Percentiles rank a stretch among this genome's conserved stretches.
These are phyloP conservation scores for Lepus timidus DNA, from an alignment of 2,113 vertebrate genomes.

Conservation along the genomic window DNA sequence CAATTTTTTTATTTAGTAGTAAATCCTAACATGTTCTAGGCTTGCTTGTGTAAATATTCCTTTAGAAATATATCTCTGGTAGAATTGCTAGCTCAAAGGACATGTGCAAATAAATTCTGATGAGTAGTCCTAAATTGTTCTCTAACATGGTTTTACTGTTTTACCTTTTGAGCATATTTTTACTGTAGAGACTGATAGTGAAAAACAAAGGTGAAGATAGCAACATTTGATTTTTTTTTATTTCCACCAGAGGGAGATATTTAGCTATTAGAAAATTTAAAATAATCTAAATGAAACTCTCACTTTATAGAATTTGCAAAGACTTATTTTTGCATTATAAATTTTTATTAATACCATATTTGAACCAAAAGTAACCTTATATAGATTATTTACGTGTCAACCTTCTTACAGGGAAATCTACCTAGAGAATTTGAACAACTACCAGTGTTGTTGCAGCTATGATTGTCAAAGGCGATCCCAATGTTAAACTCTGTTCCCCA, in stretches of 20 bases:
- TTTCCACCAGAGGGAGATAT: conserved; percentile 79
- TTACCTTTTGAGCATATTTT: conserved; percentile 52
- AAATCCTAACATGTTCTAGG: background rate
- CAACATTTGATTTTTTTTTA: background rate
- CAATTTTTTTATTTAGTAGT: background rate
- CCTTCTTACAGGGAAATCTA: background rate
- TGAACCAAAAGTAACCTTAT: background rate
- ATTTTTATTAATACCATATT: conserved; percentile 41
- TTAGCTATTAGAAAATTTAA: conserved; percentile 67
- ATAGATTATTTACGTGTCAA: background rate
- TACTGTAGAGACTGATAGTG: background rate
- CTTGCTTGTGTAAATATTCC: background rate
- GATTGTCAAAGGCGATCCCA: background rate
- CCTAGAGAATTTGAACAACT: background rate
- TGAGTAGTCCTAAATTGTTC: background rate
- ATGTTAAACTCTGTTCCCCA: background rate
- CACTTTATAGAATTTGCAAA: conserved; percentile 25
- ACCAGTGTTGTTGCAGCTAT: background rate
- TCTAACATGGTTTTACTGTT: conserved; percentile 43
- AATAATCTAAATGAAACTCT: conserved; percentile 11
- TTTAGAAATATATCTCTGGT: conserved; percentile 20
- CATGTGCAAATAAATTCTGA: background rate
- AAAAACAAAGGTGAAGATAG: background rate
- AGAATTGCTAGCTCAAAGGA: background rate
- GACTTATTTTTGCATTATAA: background rate